Percentiles rank a stretch among this genome's conserved stretches.
Conservation (phyloP, 2,888 invertebrate species). For the Bombylius major region DNA sequence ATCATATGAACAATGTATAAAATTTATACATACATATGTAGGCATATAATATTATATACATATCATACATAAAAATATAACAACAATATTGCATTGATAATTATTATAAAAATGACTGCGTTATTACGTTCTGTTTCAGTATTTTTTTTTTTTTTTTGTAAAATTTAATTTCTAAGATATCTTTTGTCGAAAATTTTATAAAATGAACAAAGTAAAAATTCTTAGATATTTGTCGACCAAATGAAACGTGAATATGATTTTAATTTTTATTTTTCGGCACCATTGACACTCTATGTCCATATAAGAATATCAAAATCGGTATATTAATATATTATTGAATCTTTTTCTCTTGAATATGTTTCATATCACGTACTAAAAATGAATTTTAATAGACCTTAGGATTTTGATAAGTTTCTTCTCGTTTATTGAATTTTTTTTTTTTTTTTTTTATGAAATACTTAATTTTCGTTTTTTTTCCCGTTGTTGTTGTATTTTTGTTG, state of each 20-base stretch:
- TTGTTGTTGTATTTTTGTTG: neutral
- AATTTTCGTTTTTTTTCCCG: neutral
- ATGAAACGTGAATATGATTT: constrained; percentile 9
- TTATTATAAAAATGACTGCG: too few relatives aligned
- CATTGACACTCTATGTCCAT: neutral
- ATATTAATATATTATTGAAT: too few relatives aligned
- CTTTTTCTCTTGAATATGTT: constrained; percentile 7
- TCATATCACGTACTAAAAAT: constrained; percentile 16
- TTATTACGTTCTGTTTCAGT: too few relatives aligned
- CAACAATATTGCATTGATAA: too few relatives aligned
- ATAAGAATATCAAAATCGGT: too few relatives aligned
- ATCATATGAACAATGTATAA: too few relatives aligned
- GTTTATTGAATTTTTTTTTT: neutral
- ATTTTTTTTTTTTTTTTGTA: too few relatives aligned
- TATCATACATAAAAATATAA: too few relatives aligned
- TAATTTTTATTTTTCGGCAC: constrained; percentile 10
- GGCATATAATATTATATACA: too few relatives aligned
- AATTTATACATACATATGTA: too few relatives aligned
- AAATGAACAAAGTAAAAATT: neutral
- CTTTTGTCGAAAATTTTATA: neutral
- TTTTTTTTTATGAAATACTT: neutral
- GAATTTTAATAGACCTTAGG: constrained; percentile 13
- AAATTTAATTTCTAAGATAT: neutral
- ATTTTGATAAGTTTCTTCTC: constrained; percentile 6
- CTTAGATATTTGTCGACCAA: constrained; percentile 7